phyloP scores from a whole-genome alignment of 2,888 invertebrate genomes.

The Tenthredo notha region DNA sequence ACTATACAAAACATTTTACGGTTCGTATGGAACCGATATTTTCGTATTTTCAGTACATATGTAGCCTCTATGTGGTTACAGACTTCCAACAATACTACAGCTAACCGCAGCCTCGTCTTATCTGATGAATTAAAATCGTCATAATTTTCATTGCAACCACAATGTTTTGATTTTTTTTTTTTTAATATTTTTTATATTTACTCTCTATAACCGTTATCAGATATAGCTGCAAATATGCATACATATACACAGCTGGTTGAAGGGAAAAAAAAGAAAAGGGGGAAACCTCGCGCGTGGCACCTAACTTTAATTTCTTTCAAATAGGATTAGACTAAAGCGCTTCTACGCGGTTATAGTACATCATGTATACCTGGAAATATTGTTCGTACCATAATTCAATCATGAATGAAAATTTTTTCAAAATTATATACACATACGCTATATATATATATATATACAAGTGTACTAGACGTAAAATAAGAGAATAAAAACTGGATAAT shows the following conservation, averaged over 20 bases:
- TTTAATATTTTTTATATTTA: too few species aligned
- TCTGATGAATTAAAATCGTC: neutral
- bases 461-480: neutral
- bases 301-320: slow-evolving; percentile 34
- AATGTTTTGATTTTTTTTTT: too few species aligned
- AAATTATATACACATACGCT: neutral
- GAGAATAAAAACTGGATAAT: neutral
- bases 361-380: neutral
- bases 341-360: slow-evolving; percentile 15
- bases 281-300: slow-evolving; percentile 38
- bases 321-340: slow-evolving; percentile 38
- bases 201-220: neutral
- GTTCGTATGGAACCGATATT: slow-evolving; percentile 23
- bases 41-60: slow-evolving; percentile 27
- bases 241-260: neutral
- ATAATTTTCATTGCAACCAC: too few species aligned
- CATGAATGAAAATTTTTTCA: neutral
- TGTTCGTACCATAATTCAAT: neutral
- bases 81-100: neutral
- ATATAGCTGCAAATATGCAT: neutral
- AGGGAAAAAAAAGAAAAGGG: slow-evolving; percentile 1
- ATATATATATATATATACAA: neutral
- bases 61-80: neutral
- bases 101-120: neutral
- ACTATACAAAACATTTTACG: slow-evolving; percentile 27